Evolutionary conservation across 2,797 vertebrate genomes (phyloP).

Genomic region (Rhinogobio ventralis): DNA sequence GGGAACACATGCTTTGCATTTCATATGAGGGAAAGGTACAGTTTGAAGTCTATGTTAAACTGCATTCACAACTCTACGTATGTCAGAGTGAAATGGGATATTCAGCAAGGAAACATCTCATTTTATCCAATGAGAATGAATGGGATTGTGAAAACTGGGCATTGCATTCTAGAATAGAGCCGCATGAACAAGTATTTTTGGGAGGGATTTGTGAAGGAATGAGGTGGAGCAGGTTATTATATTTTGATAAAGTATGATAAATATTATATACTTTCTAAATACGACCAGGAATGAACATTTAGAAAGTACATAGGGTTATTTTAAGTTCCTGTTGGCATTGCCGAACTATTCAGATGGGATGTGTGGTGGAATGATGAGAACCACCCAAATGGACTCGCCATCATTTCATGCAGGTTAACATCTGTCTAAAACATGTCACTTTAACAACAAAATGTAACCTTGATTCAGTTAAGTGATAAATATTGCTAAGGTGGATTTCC

Average conservation of each 20-base stretch:
- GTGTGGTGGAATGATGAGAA: background rate
- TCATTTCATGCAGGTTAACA: background rate
- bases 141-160: background rate
- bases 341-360: background rate
- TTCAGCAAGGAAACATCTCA: background rate
- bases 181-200: background rate
- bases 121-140: background rate
- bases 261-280: background rate
- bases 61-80: background rate
- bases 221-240: background rate
- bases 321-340: background rate
- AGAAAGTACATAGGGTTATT: background rate
- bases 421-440: background rate
- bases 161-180: background rate
- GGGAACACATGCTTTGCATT: background rate
- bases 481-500: background rate
- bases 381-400: background rate
- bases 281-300: background rate
- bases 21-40: slow-evolving; percentile 12
- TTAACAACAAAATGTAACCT: background rate
- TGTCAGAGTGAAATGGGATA: background rate
- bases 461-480: background rate
- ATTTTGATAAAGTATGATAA: background rate
- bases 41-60: background rate
- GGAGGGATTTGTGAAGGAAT: background rate